These are phyloP conservation scores for Cuculus canorus DNA, from an alignment of 2,797 vertebrate species.

Conservation along the genomic window DNA sequence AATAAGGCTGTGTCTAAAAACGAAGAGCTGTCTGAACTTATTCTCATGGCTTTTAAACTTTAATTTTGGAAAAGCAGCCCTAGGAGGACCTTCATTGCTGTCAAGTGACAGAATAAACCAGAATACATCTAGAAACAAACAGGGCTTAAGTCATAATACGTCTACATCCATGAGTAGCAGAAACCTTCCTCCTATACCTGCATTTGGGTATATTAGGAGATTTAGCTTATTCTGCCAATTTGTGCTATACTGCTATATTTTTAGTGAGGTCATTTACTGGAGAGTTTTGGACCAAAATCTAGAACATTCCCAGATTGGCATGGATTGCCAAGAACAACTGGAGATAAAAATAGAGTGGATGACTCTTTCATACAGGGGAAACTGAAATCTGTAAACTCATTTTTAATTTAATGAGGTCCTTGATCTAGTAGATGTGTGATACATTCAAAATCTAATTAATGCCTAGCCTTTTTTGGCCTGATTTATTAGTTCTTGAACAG, in stretches of 20 bases:
- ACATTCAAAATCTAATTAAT: slow-evolving; percentile 8
- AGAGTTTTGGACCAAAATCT: slow-evolving; percentile 44
- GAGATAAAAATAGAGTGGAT: slow-evolving; percentile 30
- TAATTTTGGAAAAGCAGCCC: neutral
- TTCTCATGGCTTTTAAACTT: neutral
- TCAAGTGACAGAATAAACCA: neutral
- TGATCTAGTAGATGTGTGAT: neutral
- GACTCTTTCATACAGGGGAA: neutral
- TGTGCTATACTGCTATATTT: slow-evolving; percentile 1
- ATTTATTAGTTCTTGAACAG: neutral
- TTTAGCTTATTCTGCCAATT: neutral
- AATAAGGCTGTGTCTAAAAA: neutral
- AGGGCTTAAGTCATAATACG: neutral
- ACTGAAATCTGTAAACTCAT: neutral
- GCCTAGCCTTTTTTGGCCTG: neutral
- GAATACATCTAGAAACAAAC: neutral
- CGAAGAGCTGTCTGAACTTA: neutral
- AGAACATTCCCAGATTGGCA: slow-evolving; percentile 15
- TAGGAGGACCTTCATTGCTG: neutral
- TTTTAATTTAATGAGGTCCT: neutral
- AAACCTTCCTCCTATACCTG: neutral
- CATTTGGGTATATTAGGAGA: neutral
- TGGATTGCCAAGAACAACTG: slow-evolving; percentile 2
- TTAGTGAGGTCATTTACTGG: slow-evolving; percentile 44
- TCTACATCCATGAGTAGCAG: neutral